Base-by-base conservation (phyloP, 2,888 invertebrate genomes). In the Acanthosepion pharaonis region DNA sequence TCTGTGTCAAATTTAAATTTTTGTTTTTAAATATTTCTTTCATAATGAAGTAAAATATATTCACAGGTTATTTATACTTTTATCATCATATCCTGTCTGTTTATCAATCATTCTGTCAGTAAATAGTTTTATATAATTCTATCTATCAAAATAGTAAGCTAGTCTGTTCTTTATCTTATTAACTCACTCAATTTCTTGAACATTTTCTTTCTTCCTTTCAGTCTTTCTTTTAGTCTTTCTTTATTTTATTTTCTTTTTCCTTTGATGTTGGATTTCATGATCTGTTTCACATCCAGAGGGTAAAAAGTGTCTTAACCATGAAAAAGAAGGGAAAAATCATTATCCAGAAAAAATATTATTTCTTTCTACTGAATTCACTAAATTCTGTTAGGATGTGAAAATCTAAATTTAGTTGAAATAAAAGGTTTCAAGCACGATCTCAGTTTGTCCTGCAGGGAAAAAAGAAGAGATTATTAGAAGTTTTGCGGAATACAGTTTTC, bases 361-460 rank as follows among this genome's bases (percentile, higher is more conserved):
- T 78, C 78, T 78, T 78, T 78, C 78, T 78, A 28, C 78, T 78
- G 78, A 78, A n/a, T 78, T n/a, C 78, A 78, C 78, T 78, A n/a
- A 78, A 78, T n/a, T 28, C 78, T 78, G 78, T 78, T 78, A 8
- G 78, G n/a, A 78, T 78, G 78, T 78, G 78, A n/a, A 42, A 78
- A 78, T 78, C 78, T 78, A 78, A 78, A 78, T 78, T 78, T 78
- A 78, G 78, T 78, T 78, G 78, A 78, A 78, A 78, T 78, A 78
- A 78, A 78, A 78, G 78, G 78, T 78, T 78, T n/a, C 78, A 78
- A 78, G 78, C 78, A 78, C 78, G 78, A 78, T 78, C 78, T 78
- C n/a, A 78, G n/a, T 78, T 78, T 78, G n/a, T 78, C 78, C 78
- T 78, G 28, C 28, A 78, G 78, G n/a, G 78, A 11, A 78, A 11